These are phyloP conservation scores for Amblyopsis rosae DNA, from an alignment of 2,113 vertebrate species.

Conservation along the genomic window DNA sequence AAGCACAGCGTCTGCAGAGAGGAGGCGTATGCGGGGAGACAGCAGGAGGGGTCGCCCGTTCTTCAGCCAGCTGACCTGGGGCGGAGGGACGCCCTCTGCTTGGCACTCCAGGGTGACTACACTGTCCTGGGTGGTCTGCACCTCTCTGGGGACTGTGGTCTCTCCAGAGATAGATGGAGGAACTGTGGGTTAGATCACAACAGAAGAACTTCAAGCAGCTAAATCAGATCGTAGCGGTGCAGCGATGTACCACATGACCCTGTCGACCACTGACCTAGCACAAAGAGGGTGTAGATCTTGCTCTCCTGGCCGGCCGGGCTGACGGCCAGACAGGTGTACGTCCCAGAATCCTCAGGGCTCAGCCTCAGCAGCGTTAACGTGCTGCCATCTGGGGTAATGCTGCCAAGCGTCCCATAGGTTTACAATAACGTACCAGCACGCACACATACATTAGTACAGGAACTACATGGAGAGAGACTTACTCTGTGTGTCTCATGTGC, in stretches of 20 bases:
- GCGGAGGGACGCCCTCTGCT: constrained; percentile 75
- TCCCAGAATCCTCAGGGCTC: constrained; percentile 78
- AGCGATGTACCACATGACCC: background rate
- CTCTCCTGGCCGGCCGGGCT: constrained; percentile 82
- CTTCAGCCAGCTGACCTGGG: constrained; percentile 87
- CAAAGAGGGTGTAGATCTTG: constrained; percentile 78
- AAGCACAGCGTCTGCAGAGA: constrained; percentile 78
- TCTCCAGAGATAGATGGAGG: constrained; percentile 78
- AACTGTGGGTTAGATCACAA: constrained; percentile 62
- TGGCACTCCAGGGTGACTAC: constrained; percentile 81
- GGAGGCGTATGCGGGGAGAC: constrained; percentile 78
- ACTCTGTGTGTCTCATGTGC: constrained; percentile 52
- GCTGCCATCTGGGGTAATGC: constrained; percentile 76
- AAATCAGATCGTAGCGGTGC: background rate
- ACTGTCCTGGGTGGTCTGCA: constrained; percentile 71
- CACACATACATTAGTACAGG: background rate
- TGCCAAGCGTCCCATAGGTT: constrained; percentile 48
- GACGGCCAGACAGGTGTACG: constrained; percentile 85
- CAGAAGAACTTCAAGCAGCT: background rate
- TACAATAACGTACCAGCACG: background rate
- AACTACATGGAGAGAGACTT: constrained; percentile 26
- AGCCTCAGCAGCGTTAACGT: constrained; percentile 79
- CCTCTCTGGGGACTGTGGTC: constrained; percentile 56
- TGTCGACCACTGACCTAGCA: constrained; percentile 77
- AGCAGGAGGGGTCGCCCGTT: constrained; percentile 82